Evolutionary conservation across 2,888 invertebrate genomes (phyloP).

Genomic region (Candidula unifasciata): DNA sequence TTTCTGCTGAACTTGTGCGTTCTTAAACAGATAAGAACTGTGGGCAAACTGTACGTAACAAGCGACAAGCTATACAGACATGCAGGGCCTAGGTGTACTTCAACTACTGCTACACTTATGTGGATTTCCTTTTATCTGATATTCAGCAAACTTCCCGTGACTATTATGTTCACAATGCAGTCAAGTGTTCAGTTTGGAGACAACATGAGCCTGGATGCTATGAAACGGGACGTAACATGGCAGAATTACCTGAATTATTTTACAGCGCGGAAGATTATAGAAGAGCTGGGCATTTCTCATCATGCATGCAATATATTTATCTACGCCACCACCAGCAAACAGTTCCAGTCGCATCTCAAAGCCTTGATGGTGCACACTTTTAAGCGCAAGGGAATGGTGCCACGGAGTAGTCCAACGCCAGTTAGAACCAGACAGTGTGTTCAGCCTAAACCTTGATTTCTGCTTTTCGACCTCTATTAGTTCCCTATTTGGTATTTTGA

Average conservation of each 20-base stretch:
- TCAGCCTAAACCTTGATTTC: slow-evolving; percentile 28
- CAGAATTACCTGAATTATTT: slow-evolving; percentile 67
- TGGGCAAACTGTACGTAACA: slow-evolving; percentile 52
- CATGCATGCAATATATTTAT: slow-evolving; percentile 74
- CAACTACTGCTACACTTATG: slow-evolving; percentile 69
- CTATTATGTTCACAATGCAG: slow-evolving; percentile 67
- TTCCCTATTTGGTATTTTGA: too few relatives aligned
- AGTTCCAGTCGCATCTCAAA: slow-evolving; percentile 58
- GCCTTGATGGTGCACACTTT: slow-evolving; percentile 22
- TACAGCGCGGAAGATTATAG: slow-evolving; percentile 67
- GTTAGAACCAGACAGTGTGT: slow-evolving; percentile 23
- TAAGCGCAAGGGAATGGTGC: slow-evolving; percentile 31
- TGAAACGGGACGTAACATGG: slow-evolving; percentile 68
- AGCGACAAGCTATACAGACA: slow-evolving; percentile 44
- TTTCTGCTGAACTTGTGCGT: slow-evolving; percentile 68
- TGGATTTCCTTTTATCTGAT: slow-evolving; percentile 73
- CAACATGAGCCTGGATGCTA: slow-evolving; percentile 60
- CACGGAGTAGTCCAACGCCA: slow-evolving; percentile 27
- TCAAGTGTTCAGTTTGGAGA: slow-evolving; percentile 62
- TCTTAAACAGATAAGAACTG: slow-evolving; percentile 58
- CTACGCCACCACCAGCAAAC: slow-evolving; percentile 64
- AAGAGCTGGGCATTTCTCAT: slow-evolving; percentile 73
- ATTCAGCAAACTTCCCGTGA: slow-evolving; percentile 70
- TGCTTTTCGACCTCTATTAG: too few relatives aligned
- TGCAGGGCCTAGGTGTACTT: slow-evolving; percentile 47